phyloP scores from a whole-genome alignment of 2,888 invertebrate genomes.

The Hanleya hanleyi region DNA sequence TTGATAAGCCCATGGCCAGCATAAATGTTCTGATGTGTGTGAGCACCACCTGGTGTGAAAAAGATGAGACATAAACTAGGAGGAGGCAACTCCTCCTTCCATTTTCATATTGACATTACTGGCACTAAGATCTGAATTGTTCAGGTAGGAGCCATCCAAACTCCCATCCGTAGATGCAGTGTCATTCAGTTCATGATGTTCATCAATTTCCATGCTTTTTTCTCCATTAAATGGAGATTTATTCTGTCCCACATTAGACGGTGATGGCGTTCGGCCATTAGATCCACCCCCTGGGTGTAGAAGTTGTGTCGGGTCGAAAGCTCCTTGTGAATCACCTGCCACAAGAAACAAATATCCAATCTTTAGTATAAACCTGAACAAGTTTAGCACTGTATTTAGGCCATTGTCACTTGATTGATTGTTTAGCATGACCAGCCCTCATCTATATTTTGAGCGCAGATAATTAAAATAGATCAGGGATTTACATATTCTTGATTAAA shows the following conservation, averaged over 20 bases:
- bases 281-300: not conserved
- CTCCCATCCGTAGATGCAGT: not conserved
- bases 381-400: no score
- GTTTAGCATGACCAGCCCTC: no score
- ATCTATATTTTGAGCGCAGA: no score
- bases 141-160: slow-evolving; percentile 1
- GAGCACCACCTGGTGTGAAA: not conserved
- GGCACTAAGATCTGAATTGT: not conserved
- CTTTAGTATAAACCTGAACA: no score
- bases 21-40: no score
- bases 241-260: not conserved
- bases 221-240: not conserved
- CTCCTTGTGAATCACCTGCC: not conserved
- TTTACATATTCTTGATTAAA: no score
- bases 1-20: no score
- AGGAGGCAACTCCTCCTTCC: not conserved
- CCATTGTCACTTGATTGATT: no score
- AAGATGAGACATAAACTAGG: not conserved
- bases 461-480: no score
- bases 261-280: not conserved
- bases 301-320: not conserved
- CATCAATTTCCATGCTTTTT: not conserved
- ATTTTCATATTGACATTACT: not conserved
- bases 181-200: not conserved
- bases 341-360: no score